Percentiles rank a stretch among this genome's conserved stretches.
These are phyloP conservation scores for Sphinx pinastri DNA, from an alignment of 2,888 invertebrate genomes.

Conservation along the genomic window DNA sequence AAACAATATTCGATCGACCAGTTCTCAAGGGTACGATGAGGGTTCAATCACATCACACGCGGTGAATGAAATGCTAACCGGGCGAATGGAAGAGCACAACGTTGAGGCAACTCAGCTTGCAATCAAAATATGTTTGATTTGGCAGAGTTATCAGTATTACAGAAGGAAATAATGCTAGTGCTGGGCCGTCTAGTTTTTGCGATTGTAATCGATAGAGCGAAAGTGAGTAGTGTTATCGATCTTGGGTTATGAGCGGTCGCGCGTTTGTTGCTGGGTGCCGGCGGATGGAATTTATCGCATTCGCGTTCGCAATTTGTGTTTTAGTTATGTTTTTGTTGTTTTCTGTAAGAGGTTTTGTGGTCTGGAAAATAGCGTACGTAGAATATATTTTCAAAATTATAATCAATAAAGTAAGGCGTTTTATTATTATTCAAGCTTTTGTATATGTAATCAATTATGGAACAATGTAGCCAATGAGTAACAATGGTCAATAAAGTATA, in stretches of 20 bases:
- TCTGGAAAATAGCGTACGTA: neutral
- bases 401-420: neutral
- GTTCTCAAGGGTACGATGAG: slow-evolving; percentile 73
- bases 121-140: slow-evolving; percentile 32
- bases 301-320: slow-evolving; percentile 12
- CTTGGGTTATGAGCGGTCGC: slow-evolving; percentile 46
- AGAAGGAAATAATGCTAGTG: slow-evolving; percentile 42
- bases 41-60: slow-evolving; percentile 75
- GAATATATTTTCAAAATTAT: neutral
- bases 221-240: slow-evolving; percentile 71
- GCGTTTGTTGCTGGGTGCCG: slow-evolving; percentile 7
- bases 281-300: slow-evolving; percentile 6
- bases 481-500: neutral
- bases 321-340: neutral
- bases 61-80: slow-evolving; percentile 73
- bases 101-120: slow-evolving; percentile 37
- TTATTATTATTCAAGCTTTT: neutral
- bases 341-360: neutral
- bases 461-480: neutral
- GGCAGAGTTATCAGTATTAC: slow-evolving; percentile 37
- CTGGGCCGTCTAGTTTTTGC: slow-evolving; percentile 61
- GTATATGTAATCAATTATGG: neutral
- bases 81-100: slow-evolving; percentile 45
- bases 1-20: slow-evolving; percentile 63
- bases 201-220: slow-evolving; percentile 67